Percentiles rank a stretch among this genome's conserved stretches.
These are phyloP conservation scores for Corythornis vintsioides DNA, from an alignment of 2,113 vertebrate genomes.

Conservation along the genomic window DNA sequence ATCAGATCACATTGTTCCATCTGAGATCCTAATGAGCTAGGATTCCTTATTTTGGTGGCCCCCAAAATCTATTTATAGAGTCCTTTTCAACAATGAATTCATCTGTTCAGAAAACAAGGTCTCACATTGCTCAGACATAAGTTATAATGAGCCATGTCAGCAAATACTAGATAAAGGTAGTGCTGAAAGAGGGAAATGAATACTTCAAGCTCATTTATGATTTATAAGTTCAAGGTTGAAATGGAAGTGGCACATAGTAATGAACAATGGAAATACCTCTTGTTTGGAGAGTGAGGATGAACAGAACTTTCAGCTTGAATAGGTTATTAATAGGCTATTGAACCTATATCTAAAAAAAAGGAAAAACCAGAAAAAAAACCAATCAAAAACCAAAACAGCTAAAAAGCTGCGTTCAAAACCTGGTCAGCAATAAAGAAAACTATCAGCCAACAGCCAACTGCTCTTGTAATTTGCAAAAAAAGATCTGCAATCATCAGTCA, in stretches of 20 bases:
- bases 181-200: constrained; percentile 60
- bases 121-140: constrained; percentile 51
- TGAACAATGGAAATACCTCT: constrained; percentile 46
- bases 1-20: constrained; percentile 11
- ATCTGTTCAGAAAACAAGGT: constrained; percentile 57
- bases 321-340: constrained; percentile 51
- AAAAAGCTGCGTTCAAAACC: not conserved
- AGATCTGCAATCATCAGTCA: not conserved
- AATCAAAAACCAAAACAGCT: not conserved
- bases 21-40: constrained; percentile 11
- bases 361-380: not conserved
- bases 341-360: not conserved
- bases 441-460: not conserved
- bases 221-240: constrained; percentile 59
- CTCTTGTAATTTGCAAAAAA: not conserved
- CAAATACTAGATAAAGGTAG: constrained; percentile 44
- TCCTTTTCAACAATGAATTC: constrained; percentile 58
- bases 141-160: constrained; percentile 51
- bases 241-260: constrained; percentile 16
- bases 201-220: constrained; percentile 67
- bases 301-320: constrained; percentile 16
- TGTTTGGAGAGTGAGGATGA: not conserved
- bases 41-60: constrained; percentile 52
- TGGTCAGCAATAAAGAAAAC: not conserved
- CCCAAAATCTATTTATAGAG: constrained; percentile 76